Base-by-base conservation (phyloP, 2,888 invertebrate genomes). In the Cataglyphis rosenhaueri region DNA sequence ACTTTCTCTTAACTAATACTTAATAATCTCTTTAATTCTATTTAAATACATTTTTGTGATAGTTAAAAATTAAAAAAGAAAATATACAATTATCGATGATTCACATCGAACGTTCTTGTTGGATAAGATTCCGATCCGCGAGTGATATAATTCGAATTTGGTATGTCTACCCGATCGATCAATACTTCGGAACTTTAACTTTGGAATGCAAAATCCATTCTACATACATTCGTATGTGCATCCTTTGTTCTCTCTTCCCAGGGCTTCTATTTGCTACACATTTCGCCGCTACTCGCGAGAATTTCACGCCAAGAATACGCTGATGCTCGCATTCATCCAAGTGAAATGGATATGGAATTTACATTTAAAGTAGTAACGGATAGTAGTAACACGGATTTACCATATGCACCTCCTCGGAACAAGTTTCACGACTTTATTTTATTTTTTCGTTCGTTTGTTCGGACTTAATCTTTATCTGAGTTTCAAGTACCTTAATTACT, bases 321-420 rank as follows among this genome's bases (percentile, higher is more conserved):
- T 38, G 70, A 70, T 70, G 41, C 55, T 4, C 41, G 70, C 35
- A 44, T 71, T 71, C 32, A 71, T 78, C 59, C 71, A 59, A 78
- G 59, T 44, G 59, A 70, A 71, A 71, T 78, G 70, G 78, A 78
- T 78, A 78, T 70, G 59, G 59, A 78, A 78, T 78, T 78, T 78
- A 78, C 78, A 78, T 78, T 78, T 78, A 78, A 78, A 78, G 57
- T 78, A 78, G 78, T 59, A 78, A 59, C 44, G 59, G 25, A 38
- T 71, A 52, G 48, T 18, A 52, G 41, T 78, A 44, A 71, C 59
- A 32, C 52, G 9, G 12, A 66, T 57, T 41, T 32, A 10, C 70
- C 21, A 21, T 41, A 70, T 71, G 25, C 18, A 21, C 18, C 71
- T 8, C 71, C 41, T 8, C 12, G 62, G 5, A 57, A 44, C 59